Conservation (phyloP, 1,140 invertebrate species). For the Lasioglossum albipes region DNA sequence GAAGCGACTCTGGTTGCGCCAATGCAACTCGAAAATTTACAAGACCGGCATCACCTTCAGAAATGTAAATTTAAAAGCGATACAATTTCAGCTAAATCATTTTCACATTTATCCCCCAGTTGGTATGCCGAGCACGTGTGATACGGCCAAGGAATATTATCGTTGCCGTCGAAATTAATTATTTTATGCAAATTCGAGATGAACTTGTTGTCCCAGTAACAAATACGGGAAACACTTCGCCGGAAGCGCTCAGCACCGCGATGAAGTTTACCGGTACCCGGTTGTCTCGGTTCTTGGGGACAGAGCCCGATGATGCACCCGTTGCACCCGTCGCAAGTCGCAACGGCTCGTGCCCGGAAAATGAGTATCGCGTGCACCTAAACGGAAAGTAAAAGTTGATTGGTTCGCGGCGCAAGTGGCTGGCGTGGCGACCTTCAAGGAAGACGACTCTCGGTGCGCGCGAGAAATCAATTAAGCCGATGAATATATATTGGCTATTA, state of each 20-base stretch:
- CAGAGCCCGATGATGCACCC: too few species aligned
- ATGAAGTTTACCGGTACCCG: too few species aligned
- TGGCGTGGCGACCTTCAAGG: conserved; percentile 39
- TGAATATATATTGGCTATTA: conserved; percentile 70
- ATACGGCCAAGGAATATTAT: not conserved
- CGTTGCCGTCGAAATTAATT: not conserved
- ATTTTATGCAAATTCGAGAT: not conserved
- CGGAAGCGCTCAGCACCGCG: too few species aligned
- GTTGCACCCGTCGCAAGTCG: not conserved
- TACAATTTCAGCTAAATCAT: too few species aligned
- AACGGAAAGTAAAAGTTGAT: conserved; percentile 41
- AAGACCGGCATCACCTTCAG: too few species aligned
- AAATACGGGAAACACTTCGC: not conserved
- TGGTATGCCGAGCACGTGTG: not conserved
- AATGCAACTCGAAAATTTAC: too few species aligned
- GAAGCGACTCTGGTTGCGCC: too few species aligned
- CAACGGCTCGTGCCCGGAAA: not conserved
- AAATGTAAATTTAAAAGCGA: too few species aligned
- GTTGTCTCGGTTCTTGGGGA: too few species aligned
- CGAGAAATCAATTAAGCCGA: conserved; percentile 67
- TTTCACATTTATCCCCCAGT: too few species aligned
- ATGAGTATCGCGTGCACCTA: conserved; percentile 28
- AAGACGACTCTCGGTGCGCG: conserved; percentile 44
- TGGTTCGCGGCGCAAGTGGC: conserved; percentile 26
- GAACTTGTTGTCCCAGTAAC: not conserved